These are phyloP conservation scores for Tachuris rubrigastra DNA, from an alignment of 2,113 vertebrate genomes.

Conservation along the genomic window DNA sequence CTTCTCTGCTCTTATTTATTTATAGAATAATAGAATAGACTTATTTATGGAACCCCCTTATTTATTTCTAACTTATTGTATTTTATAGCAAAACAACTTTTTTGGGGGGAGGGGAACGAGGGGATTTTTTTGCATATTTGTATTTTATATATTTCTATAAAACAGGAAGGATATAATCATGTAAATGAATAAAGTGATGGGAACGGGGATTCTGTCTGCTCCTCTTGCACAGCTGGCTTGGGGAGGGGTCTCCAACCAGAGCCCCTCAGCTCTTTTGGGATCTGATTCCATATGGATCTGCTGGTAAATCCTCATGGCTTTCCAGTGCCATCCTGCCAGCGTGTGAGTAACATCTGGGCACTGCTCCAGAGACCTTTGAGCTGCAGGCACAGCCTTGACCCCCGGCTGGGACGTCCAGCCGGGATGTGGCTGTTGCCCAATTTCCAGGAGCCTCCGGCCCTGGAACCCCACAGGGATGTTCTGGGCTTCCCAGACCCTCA, in stretches of 20 bases:
- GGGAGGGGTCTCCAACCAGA: too few species aligned
- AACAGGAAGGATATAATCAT: neutral
- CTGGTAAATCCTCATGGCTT: neutral
- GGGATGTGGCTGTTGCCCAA: fast-evolving
- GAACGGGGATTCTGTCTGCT: neutral
- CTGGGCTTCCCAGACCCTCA: neutral
- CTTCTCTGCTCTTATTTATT: neutral
- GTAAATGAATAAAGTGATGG: neutral
- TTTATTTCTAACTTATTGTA: conserved; percentile 69
- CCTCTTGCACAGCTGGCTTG: fast-evolving
- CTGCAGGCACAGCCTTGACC: neutral
- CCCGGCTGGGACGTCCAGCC: fast-evolving
- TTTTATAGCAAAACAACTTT: neutral
- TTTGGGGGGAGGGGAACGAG: fast-evolving
- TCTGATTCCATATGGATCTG: fast-evolving
- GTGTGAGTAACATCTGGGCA: neutral
- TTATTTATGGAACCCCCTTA: conserved; percentile 16
- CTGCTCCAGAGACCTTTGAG: conserved; percentile 29
- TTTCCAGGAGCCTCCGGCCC: fast-evolving
- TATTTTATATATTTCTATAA: neutral
- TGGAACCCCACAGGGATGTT: fast-evolving
- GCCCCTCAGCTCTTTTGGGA: neutral
- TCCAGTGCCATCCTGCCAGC: neutral
- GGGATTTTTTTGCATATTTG: fast-evolving
- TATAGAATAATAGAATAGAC: neutral